Conservation (phyloP, 2,797 vertebrate genomes). For the Limnodromus scolopaceus region DNA sequence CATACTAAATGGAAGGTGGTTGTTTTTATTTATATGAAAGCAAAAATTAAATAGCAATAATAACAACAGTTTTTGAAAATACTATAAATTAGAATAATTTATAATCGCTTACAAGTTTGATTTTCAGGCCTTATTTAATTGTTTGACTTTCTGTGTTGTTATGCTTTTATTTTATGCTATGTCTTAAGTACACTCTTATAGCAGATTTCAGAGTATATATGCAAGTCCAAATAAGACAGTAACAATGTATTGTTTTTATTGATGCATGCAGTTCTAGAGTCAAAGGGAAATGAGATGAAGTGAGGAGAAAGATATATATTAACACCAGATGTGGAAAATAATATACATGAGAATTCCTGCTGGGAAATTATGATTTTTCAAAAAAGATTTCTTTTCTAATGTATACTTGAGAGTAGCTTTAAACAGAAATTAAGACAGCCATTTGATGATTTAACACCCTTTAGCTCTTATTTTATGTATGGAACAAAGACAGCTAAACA, state of each 20-base stretch:
- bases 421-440: not conserved
- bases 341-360: not conserved
- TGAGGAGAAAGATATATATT: not conserved
- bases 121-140: not conserved
- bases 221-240: not conserved
- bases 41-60: not conserved
- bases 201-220: not conserved
- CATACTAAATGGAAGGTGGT: not conserved
- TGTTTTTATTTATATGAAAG: not conserved
- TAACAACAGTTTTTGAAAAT: not conserved
- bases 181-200: not conserved
- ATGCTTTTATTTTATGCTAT: not conserved
- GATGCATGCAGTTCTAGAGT: not conserved
- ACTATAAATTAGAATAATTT: not conserved
- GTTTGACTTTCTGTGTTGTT: not conserved
- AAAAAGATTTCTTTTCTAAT: not conserved
- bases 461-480: not conserved
- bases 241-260: not conserved
- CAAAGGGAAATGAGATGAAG: not conserved
- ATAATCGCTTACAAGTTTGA: not conserved
- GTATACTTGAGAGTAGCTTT: not conserved
- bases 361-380: conserved; percentile 1
- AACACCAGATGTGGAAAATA: conserved; percentile 15
- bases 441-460: not conserved
- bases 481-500: not conserved